phyloP scores from a whole-genome alignment of 2,113 vertebrate species.

The Tinamus guttatus region DNA sequence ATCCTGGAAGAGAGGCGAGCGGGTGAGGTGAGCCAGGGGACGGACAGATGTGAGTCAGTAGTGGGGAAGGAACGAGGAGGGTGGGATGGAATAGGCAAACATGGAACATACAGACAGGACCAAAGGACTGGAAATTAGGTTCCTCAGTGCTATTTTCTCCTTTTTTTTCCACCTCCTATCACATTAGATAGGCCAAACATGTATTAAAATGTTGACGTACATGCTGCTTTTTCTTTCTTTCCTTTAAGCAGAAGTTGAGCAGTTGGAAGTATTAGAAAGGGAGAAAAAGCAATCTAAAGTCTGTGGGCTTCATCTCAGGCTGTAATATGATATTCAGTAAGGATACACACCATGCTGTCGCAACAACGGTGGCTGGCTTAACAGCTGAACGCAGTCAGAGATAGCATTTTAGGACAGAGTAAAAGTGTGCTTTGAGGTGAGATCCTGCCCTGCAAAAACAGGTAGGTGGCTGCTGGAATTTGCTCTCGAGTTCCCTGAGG shows the following conservation, averaged over 20 bases:
- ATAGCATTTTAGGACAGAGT: not conserved
- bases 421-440: not conserved
- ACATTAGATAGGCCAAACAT: not conserved
- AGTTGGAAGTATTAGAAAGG: not conserved
- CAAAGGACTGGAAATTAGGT: not conserved
- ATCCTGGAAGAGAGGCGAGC: accelerated
- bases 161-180: not conserved
- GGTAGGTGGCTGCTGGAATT: not conserved
- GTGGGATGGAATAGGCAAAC: not conserved
- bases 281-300: accelerated
- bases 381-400: not conserved
- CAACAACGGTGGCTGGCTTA: not conserved
- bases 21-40: slow-evolving; percentile 63
- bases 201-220: not conserved
- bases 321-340: not conserved
- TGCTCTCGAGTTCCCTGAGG: accelerated
- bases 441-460: not conserved
- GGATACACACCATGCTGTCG: not conserved
- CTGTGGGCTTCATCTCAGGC: not conserved
- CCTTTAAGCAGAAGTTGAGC: not conserved
- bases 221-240: not conserved
- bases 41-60: slow-evolving; percentile 31
- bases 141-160: not conserved
- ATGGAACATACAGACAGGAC: not conserved
- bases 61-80: not conserved